A percentile compares a stretch with the other conserved stretches of the same genome.
These are phyloP conservation scores for Helicoverpa zea DNA, from an alignment of 1,140 invertebrate genomes.

Conservation along the genomic window DNA sequence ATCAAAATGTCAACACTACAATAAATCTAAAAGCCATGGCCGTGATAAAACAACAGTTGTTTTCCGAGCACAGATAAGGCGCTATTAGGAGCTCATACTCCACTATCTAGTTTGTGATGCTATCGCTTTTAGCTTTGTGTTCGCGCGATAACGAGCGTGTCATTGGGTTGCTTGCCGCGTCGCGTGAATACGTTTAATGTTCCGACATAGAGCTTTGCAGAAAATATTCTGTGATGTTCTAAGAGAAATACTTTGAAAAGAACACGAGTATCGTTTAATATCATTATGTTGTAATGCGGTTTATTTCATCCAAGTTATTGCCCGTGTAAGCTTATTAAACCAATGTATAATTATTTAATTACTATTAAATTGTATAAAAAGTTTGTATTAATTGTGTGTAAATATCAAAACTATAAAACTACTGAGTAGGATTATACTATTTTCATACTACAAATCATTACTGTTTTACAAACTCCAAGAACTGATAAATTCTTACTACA, in stretches of 20 bases:
- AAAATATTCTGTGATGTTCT: neutral
- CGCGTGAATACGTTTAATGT: slow-evolving; percentile 23
- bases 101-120: slow-evolving; percentile 5
- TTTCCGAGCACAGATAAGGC: neutral
- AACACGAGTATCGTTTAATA: too few relatives aligned
- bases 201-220: neutral
- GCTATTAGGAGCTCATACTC: slow-evolving; percentile 9
- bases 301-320: too few relatives aligned
- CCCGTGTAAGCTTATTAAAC: too few relatives aligned
- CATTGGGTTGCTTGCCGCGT: neutral
- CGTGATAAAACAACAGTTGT: neutral
- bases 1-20: neutral
- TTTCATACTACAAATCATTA: too few relatives aligned
- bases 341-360: too few relatives aligned
- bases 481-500: too few relatives aligned
- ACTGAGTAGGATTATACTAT: too few relatives aligned
- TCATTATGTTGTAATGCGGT: too few relatives aligned
- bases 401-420: too few relatives aligned
- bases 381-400: too few relatives aligned
- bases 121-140: slow-evolving; percentile 9
- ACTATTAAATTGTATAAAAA: too few relatives aligned
- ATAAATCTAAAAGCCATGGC: neutral
- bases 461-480: too few relatives aligned
- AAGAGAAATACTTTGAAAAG: neutral
- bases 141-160: slow-evolving; percentile 28